Percentiles rank a stretch among this genome's conserved stretches.
These are phyloP conservation scores for Meghimatium bilineatum DNA, from an alignment of 2,888 invertebrate species.

Conservation along the genomic window DNA sequence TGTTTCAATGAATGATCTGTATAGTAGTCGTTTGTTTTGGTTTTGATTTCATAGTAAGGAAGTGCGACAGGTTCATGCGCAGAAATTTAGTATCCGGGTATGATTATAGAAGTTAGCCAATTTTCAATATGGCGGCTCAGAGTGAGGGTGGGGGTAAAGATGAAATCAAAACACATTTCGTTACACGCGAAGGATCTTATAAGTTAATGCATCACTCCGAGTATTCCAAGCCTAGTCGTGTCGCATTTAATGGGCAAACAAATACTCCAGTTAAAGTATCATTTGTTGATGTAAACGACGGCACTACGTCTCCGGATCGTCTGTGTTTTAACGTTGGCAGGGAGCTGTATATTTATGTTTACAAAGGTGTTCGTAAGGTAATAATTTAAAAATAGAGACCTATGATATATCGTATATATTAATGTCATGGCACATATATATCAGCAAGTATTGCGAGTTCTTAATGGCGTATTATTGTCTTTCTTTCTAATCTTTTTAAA, in stretches of 20 bases:
- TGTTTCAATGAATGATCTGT: too few species aligned
- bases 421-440: background rate
- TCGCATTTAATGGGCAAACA: conserved; percentile 85
- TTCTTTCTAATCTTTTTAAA: background rate
- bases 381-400: conserved; percentile 51
- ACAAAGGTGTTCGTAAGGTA: conserved; percentile 96
- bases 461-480: background rate
- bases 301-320: conserved; percentile 78
- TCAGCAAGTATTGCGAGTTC: background rate
- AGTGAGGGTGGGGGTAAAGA: conserved; percentile 82
- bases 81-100: conserved; percentile 65
- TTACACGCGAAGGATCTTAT: conserved; percentile 97
- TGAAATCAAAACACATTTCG: conserved; percentile 95
- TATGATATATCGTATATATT: background rate
- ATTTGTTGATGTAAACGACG: conserved; percentile 75
- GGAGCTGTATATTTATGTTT: conserved; percentile 97
- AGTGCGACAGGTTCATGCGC: conserved; percentile 59
- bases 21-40: background rate
- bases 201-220: conserved; percentile 96
- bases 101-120: conserved; percentile 49
- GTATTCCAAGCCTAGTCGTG: conserved; percentile 96
- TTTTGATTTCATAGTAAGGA: conserved; percentile 49
- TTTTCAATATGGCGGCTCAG: conserved; percentile 74
- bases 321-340: conserved; percentile 99
- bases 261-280: conserved; percentile 89